phyloP scores from a whole-genome alignment of 2,113 vertebrate species.

The Hypocryptadius cinnamomeus region DNA sequence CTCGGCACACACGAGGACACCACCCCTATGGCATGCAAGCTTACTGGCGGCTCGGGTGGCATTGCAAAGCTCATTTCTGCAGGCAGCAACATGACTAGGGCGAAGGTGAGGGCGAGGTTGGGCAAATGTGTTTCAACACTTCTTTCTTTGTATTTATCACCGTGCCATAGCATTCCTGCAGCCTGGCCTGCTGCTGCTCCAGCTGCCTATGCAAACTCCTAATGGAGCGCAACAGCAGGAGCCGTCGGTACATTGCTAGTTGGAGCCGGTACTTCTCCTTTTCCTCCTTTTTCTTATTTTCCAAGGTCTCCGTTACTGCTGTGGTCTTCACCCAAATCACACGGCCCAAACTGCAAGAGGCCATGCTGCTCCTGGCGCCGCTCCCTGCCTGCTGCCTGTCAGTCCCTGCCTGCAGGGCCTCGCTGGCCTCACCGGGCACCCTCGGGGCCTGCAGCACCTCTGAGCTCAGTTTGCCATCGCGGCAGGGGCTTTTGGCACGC shows the following conservation, averaged over 20 bases:
- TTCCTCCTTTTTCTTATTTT: constrained; percentile 26
- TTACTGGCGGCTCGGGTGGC: neutral
- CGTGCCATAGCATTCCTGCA: neutral
- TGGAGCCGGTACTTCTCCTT: constrained; percentile 33
- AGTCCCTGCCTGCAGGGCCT: neutral
- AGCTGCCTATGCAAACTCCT: constrained; percentile 42
- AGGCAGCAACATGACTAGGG: neutral
- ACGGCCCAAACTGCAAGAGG: neutral
- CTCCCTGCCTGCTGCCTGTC: neutral
- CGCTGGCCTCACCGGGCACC: accelerated
- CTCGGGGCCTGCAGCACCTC: neutral
- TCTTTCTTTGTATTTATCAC: constrained; percentile 41
- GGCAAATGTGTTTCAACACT: constrained; percentile 14
- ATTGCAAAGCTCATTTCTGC: neutral
- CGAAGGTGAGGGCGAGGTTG: neutral
- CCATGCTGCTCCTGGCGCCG: accelerated
- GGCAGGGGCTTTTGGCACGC: neutral
- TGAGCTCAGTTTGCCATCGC: accelerated
- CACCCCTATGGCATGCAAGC: neutral
- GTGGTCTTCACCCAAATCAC: neutral
- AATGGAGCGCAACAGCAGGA: constrained; percentile 35
- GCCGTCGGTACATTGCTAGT: constrained; percentile 8
- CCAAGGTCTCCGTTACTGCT: neutral
- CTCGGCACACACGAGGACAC: accelerated
- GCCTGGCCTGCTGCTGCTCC: constrained; percentile 25